Evolutionary conservation across 2,113 vertebrate species (phyloP).

Genomic region (Chlorodrepanis virens): DNA sequence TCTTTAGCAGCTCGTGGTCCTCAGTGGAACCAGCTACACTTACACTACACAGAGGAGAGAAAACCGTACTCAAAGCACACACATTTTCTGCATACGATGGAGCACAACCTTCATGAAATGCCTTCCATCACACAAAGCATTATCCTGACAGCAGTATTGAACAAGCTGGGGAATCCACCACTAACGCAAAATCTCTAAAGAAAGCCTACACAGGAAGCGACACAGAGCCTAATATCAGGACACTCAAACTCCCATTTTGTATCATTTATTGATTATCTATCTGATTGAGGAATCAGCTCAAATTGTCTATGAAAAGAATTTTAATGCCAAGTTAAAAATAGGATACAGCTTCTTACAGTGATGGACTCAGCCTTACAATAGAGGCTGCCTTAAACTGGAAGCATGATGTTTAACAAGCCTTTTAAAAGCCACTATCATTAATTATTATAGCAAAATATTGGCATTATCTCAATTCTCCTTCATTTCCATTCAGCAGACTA

Average conservation of each 20-base stretch:
- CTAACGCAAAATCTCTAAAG: not conserved
- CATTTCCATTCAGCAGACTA: not conserved
- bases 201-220: not conserved
- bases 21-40: not conserved
- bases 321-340: not conserved
- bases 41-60: not conserved
- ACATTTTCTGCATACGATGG: not conserved
- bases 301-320: not conserved
- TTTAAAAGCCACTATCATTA: not conserved
- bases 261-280: not conserved
- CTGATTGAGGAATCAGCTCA: not conserved
- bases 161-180: not conserved
- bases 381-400: not conserved
- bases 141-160: not conserved
- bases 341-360: not conserved
- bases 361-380: not conserved
- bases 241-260: not conserved
- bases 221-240: not conserved
- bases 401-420: not conserved
- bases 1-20: not conserved
- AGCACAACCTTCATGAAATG: not conserved
- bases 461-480: not conserved
- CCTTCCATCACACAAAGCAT: not conserved
- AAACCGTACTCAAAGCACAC: not conserved
- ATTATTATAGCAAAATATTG: not conserved